A percentile compares a stretch with the other conserved stretches of the same genome.
These are phyloP conservation scores for Mormyrus iriodes DNA, from an alignment of 2,113 vertebrate genomes.

Conservation along the genomic window DNA sequence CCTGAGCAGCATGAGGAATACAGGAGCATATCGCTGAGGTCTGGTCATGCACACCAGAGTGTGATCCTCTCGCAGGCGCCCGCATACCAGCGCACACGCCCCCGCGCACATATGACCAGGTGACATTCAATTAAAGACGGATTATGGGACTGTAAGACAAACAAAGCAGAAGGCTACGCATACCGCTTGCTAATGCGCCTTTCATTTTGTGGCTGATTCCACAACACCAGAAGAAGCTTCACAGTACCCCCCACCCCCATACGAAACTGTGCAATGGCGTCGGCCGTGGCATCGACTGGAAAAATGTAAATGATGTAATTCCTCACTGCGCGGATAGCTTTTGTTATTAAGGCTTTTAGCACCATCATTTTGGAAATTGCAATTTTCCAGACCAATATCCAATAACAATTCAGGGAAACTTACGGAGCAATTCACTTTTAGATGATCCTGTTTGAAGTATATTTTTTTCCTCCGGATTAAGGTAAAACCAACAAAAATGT, in stretches of 20 bases:
- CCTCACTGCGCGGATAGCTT: slow-evolving; percentile 47
- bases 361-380: neutral
- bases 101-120: slow-evolving; percentile 18
- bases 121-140: slow-evolving; percentile 98
- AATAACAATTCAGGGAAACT: neutral
- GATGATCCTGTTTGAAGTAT: neutral
- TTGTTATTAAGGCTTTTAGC: slow-evolving; percentile 27
- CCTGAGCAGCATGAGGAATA: slow-evolving; percentile 20
- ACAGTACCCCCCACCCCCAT: slow-evolving; percentile 57
- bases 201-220: slow-evolving; percentile 88
- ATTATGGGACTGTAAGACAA: slow-evolving; percentile 88
- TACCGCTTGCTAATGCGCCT: slow-evolving; percentile 93
- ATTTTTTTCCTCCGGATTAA: neutral
- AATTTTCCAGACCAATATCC: slow-evolving; percentile 21
- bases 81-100: neutral
- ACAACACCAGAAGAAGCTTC: slow-evolving; percentile 81
- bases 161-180: slow-evolving; percentile 82
- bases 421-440: neutral
- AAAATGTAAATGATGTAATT: slow-evolving; percentile 62
- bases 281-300: slow-evolving; percentile 45
- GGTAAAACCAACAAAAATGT: neutral
- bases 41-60: slow-evolving; percentile 22
- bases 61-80: slow-evolving; percentile 28
- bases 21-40: neutral
- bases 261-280: slow-evolving; percentile 65